A percentile compares a stretch with the other conserved stretches of the same genome.
phyloP scores from a whole-genome alignment of 2,113 vertebrate genomes.

The Ia io region DNA sequence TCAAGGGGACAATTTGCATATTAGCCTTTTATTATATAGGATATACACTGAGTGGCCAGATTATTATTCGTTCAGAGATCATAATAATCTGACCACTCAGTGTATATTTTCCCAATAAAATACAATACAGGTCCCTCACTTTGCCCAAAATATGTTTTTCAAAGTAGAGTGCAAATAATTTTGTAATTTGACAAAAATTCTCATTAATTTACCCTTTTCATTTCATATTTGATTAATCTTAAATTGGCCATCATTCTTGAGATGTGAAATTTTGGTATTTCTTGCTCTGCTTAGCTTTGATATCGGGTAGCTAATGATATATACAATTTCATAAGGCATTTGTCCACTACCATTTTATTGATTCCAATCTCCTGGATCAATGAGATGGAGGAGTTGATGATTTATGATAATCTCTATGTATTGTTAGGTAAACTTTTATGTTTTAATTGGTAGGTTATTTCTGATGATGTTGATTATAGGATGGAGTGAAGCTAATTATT shows the following conservation, averaged over 20 bases:
- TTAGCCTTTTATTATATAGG: too few relatives aligned
- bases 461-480: not conserved
- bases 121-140: not conserved
- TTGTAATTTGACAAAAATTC: not conserved
- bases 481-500: not conserved
- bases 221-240: constrained; percentile 26
- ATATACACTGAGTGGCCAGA: too few relatives aligned
- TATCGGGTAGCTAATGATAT: not conserved
- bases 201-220: not conserved
- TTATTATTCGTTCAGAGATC: too few relatives aligned
- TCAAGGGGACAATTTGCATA: too few relatives aligned
- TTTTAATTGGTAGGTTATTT: not conserved
- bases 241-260: not conserved
- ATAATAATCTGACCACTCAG: too few relatives aligned
- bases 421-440: not conserved
- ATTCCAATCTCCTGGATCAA: not conserved
- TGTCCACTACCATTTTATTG: not conserved
- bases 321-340: not conserved
- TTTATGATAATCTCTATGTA: not conserved
- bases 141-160: constrained; percentile 17
- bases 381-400: not conserved
- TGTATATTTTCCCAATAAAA: not conserved
- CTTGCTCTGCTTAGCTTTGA: not conserved
- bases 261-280: not conserved
- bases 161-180: constrained; percentile 8